phyloP scores from a whole-genome alignment of 2,888 invertebrate species.

The Drosophila flavopinicola region DNA sequence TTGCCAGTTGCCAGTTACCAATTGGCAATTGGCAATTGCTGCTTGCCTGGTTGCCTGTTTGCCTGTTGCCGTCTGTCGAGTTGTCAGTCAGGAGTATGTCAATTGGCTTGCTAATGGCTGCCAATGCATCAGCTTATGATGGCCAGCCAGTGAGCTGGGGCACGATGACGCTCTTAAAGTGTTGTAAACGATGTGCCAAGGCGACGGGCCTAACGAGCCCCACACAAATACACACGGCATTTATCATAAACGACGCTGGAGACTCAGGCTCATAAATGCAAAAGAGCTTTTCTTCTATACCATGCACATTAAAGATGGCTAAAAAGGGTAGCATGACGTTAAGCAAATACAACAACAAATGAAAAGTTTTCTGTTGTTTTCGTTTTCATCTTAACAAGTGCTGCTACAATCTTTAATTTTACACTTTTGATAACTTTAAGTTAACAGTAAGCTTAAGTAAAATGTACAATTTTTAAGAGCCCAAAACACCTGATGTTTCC shows the following conservation, averaged over 20 bases:
- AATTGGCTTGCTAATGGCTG: constrained; percentile 78
- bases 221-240: constrained; percentile 51
- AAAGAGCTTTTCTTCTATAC: constrained; percentile 3
- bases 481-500: no score
- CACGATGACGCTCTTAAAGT: constrained; percentile 58
- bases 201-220: constrained; percentile 65
- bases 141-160: constrained; percentile 5
- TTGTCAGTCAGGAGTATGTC: constrained; percentile 72
- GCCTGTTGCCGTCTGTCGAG: constrained; percentile 36
- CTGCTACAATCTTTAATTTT: no score
- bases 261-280: constrained; percentile 54
- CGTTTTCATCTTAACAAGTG: no score
- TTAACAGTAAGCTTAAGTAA: no score
- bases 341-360: no score
- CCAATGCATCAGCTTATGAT: constrained; percentile 62
- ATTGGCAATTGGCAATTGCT: constrained; percentile 30
- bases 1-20: constrained; percentile 27
- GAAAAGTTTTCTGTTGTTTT: no score
- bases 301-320: background rate
- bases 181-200: constrained; percentile 71
- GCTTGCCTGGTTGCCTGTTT: constrained; percentile 20
- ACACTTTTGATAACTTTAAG: no score
- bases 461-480: no score
- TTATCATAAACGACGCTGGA: constrained; percentile 62
- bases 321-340: background rate